Evolutionary conservation across 2,113 vertebrate species (phyloP).

Genomic region (Diadophis punctatus): DNA sequence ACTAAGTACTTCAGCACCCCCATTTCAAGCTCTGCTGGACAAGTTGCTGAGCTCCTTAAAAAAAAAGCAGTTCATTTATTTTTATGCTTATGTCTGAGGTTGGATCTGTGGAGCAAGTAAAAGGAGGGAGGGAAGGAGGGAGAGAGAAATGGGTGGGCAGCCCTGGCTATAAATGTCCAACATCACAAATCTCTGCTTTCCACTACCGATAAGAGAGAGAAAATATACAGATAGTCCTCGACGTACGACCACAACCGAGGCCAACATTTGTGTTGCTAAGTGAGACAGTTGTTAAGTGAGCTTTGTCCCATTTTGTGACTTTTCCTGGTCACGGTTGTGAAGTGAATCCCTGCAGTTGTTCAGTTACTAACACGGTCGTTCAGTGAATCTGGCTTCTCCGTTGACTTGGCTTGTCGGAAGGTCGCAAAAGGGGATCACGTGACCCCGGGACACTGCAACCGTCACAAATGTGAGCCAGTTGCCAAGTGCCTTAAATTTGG

Average conservation of each 20-base stretch:
- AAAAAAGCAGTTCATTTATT: constrained; percentile 3
- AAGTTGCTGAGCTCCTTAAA: constrained; percentile 9
- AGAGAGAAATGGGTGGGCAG: no score
- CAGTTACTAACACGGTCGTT: no score
- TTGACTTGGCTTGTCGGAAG: no score
- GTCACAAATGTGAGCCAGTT: no score
- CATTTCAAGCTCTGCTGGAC: background rate
- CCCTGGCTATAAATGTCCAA: background rate
- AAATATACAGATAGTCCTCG: background rate
- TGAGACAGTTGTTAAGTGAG: background rate
- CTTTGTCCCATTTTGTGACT: no score
- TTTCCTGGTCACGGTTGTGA: no score
- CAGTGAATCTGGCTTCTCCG: no score
- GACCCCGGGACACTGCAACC: no score
- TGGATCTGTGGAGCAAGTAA: background rate
- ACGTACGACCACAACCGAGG: fast-evolving
- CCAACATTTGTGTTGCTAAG: background rate
- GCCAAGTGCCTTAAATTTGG: no score
- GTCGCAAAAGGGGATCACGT: no score
- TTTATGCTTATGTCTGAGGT: background rate
- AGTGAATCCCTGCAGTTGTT: no score
- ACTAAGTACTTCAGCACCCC: background rate
- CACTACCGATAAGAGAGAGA: background rate
- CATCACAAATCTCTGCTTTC: no score
- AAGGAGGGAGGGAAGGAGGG: background rate